phyloP scores from a whole-genome alignment of 2,888 invertebrate species.

The Euzophera pinguis region DNA sequence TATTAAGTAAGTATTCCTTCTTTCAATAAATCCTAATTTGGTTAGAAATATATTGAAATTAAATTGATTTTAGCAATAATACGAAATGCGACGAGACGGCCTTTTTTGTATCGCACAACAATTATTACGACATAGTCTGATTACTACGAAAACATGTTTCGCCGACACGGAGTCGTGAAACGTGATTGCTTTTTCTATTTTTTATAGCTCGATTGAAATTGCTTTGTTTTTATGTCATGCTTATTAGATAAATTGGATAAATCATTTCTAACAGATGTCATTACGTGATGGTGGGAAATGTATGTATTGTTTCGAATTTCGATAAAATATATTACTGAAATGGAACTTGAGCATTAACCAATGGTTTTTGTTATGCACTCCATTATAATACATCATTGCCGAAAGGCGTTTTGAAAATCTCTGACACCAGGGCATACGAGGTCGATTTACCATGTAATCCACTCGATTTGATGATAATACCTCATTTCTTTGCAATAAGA shows the following conservation, averaged over 20 bases:
- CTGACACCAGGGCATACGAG: too few relatives aligned
- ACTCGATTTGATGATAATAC: too few relatives aligned
- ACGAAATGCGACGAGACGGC: slow-evolving; percentile 9
- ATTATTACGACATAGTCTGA: slow-evolving; percentile 71
- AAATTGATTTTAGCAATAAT: slow-evolving; percentile 53
- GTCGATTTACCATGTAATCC: too few relatives aligned
- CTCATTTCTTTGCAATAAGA: too few relatives aligned
- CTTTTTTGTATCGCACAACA: slow-evolving; percentile 48
- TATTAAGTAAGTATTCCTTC: too few relatives aligned
- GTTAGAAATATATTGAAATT: not conserved
- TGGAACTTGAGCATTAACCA: too few relatives aligned
- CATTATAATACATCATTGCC: too few relatives aligned
- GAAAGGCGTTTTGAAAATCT: too few relatives aligned
- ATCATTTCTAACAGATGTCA: not conserved
- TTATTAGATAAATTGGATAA: not conserved
- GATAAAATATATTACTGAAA: too few relatives aligned
- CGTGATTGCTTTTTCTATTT: slow-evolving; percentile 19
- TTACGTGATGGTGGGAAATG: not conserved
- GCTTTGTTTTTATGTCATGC: not conserved
- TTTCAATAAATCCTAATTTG: too few relatives aligned
- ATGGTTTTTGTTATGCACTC: too few relatives aligned
- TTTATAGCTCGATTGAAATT: not conserved
- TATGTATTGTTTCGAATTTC: too few relatives aligned
- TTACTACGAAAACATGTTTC: slow-evolving; percentile 58
- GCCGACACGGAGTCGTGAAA: slow-evolving; percentile 22